Base-by-base conservation (phyloP, 2,888 invertebrate genomes). In the Polydrusus cervinus region DNA sequence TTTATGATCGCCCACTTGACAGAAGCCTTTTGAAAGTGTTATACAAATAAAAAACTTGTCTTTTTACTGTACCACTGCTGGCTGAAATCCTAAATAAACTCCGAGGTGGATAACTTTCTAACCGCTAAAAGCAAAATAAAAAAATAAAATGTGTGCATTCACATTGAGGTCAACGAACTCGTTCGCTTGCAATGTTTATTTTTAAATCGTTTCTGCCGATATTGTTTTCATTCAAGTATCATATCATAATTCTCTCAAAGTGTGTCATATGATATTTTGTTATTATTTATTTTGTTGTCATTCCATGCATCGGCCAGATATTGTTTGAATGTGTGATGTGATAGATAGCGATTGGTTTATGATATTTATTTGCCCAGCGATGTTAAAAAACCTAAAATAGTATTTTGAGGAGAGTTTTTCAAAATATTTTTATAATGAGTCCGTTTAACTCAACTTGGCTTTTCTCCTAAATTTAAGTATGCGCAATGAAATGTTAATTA, bases 121-220 rank as follows among this genome's bases (percentile, higher is more conserved):
- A 75, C 66, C 34, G 60, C 60, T 40, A 71, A 75, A 74, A 60
- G 60, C 57, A 70, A 70, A 70, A 45, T 38, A 57, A 69, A 61
- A 69, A 75, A 66, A 53, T 71, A 65, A 71, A 75, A 75, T 75
- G 75, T 71, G 75, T 75, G 71, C 71, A 75, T 75, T 75, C 71
- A 66, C 75, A 70, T 65, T 61, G 14, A 40, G 75, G 60, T 75
- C 75, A 62, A 34, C 51, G 76, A 70, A 51, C 73, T 72, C 51
- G 71, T 64, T 62, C 51, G 72, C 70, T 73, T 76, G 72, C 76
- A 72, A 72, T 73, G 77, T 77, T 71, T 77, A 77, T 77, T 77
- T 77, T 77, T 74, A 74, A 77, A 71, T 49, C 60, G 70, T 62
- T 60, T 68, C 40, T 61, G 74, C 61, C 74, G 74, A 76, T 75